A percentile compares a stretch with the other conserved stretches of the same genome.
Conservation (phyloP, 1,140 invertebrate species). For the Zaprionus lachaisei region DNA sequence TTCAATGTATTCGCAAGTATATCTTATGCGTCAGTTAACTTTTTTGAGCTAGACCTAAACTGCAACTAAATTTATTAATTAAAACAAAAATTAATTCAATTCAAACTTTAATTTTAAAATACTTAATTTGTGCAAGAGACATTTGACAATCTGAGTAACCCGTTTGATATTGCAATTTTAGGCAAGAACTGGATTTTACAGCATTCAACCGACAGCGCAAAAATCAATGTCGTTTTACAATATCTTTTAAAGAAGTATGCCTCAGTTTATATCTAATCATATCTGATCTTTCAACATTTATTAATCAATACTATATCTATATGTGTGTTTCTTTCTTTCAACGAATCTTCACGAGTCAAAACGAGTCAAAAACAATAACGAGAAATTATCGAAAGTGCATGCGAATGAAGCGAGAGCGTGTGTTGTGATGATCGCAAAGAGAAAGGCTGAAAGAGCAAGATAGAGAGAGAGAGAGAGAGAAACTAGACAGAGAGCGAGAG, state of each 20-base stretch:
- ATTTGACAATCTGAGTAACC: constrained; percentile 78
- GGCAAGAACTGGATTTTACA: constrained; percentile 97
- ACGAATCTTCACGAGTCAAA: constrained; percentile 56
- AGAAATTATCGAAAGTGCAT: constrained; percentile 44
- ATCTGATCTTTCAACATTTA: constrained; percentile 71
- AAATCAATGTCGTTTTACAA: constrained; percentile 92
- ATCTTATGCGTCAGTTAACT: constrained; percentile 36
- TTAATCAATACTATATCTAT: constrained; percentile 52
- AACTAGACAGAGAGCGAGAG: no score
- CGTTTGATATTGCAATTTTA: constrained; percentile 85
- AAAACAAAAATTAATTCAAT: constrained; percentile 8
- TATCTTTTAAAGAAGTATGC: constrained; percentile 93
- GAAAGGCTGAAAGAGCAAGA: constrained; percentile 1
- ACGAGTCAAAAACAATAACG: constrained; percentile 41
- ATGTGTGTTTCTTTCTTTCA: constrained; percentile 73
- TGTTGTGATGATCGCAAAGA: not conserved
- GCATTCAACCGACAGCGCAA: constrained; percentile 89
- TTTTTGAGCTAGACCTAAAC: constrained; percentile 47
- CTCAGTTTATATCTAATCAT: constrained; percentile 81
- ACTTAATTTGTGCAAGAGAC: constrained; percentile 52
- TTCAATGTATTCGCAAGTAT: not conserved
- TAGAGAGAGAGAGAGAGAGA: not conserved
- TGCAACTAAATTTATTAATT: constrained; percentile 22
- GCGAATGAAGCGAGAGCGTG: not conserved
- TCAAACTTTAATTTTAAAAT: constrained; percentile 37